These are phyloP conservation scores for Euura lappo DNA, from an alignment of 1,140 invertebrate species.

Conservation along the genomic window DNA sequence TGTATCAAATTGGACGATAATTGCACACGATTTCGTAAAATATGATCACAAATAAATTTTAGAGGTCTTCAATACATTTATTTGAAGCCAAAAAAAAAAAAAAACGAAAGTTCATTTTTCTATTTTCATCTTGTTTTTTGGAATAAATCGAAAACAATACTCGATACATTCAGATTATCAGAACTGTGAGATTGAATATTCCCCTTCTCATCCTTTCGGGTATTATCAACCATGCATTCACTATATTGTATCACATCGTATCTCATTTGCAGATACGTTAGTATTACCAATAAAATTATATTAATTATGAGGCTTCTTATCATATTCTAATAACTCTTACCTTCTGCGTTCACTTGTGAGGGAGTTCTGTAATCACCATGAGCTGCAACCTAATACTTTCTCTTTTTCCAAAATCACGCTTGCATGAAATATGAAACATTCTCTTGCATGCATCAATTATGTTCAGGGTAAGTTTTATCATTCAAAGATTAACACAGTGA, in stretches of 20 bases:
- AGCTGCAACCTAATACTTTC: background rate
- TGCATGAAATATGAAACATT: background rate
- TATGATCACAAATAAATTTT: background rate
- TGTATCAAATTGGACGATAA: background rate
- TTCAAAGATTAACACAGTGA: no score
- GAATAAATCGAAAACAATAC: background rate
- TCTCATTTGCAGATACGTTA: no score
- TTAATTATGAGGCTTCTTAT: no score
- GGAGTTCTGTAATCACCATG: no score
- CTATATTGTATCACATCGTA: no score
- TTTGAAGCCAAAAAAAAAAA: background rate
- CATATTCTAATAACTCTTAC: no score
- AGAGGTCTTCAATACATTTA: background rate
- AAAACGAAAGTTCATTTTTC: background rate
- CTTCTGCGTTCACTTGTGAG: no score
- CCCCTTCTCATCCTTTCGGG: background rate
- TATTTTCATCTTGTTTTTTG: background rate
- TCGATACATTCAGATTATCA: background rate
- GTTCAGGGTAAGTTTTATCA: slow-evolving; percentile 3
- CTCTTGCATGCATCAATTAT: background rate
- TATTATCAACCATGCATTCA: no score
- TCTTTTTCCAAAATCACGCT: background rate
- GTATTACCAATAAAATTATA: no score
- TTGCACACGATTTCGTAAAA: background rate
- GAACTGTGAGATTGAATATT: background rate